phyloP scores from a whole-genome alignment of 2,113 vertebrate species.

The Caranx ignobilis region DNA sequence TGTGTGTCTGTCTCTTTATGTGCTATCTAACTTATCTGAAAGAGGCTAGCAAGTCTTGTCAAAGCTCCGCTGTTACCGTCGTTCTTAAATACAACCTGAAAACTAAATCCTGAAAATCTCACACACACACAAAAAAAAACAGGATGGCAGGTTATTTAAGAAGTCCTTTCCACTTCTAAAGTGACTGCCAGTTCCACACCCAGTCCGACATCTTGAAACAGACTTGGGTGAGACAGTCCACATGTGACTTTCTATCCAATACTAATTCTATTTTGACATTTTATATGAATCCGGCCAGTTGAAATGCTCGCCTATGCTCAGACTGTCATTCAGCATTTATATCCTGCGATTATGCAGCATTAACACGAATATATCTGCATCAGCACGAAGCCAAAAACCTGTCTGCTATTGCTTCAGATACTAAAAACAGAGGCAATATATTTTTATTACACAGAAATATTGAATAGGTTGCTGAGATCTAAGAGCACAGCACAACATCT shows the following conservation, averaged over 20 bases:
- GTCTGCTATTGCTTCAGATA: no score
- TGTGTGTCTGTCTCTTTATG: conserved; percentile 34
- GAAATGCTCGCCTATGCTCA: background rate
- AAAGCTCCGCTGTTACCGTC: conserved; percentile 57
- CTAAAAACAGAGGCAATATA: no score
- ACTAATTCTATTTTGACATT: background rate
- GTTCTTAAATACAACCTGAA: conserved; percentile 49
- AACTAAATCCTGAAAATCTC: conserved; percentile 22
- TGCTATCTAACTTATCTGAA: conserved; percentile 48
- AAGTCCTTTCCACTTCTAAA: conserved; percentile 32
- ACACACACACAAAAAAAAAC: background rate
- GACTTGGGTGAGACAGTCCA: conserved; percentile 32
- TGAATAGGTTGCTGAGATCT: no score
- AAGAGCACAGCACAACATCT: no score
- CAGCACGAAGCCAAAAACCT: background rate
- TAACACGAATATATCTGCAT: background rate
- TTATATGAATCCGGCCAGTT: background rate
- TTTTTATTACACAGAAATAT: no score
- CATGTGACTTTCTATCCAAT: background rate
- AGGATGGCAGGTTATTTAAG: conserved; percentile 23
- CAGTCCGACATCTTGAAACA: conserved; percentile 43
- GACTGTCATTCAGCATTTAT: no score
- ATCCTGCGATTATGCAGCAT: no score
- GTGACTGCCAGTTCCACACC: conserved; percentile 24
- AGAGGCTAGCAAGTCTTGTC: conserved; percentile 39